Percentiles rank a stretch among this genome's conserved stretches.
These are phyloP conservation scores for Cephus nigrinus DNA, from an alignment of 2,888 invertebrate genomes.

Conservation along the genomic window DNA sequence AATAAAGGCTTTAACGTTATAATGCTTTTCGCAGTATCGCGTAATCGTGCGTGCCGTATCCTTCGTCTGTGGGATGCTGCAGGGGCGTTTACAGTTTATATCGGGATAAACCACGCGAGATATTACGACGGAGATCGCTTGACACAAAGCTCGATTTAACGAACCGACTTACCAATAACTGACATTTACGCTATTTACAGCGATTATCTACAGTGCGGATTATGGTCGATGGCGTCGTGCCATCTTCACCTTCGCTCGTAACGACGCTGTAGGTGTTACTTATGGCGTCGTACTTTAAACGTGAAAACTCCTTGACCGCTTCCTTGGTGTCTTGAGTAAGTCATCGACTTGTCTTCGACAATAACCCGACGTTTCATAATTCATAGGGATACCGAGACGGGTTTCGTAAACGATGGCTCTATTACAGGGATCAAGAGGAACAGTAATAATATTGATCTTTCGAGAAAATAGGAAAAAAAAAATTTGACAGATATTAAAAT, in stretches of 20 bases:
- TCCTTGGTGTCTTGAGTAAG: neutral
- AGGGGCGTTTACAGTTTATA: neutral
- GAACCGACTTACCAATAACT: neutral
- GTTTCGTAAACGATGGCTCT: neutral
- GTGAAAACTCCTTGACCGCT: neutral
- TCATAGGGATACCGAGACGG: neutral
- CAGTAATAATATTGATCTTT: neutral
- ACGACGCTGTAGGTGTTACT: neutral
- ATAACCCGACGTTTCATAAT: neutral
- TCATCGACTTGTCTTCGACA: neutral
- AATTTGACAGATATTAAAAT: neutral
- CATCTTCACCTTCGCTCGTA: neutral
- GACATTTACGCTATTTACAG: neutral
- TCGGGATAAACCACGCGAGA: neutral
- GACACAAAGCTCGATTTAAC: constrained; percentile 2
- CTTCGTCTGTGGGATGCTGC: neutral
- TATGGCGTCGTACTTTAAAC: neutral
- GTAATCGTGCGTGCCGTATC: neutral
- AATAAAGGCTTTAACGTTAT: constrained; percentile 26
- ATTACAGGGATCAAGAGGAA: neutral
- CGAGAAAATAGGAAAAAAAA: neutral
- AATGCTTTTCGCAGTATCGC: neutral
- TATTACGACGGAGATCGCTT: neutral
- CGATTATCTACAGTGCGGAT: neutral
- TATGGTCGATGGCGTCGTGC: constrained; percentile 1